A percentile compares a stretch with the other conserved stretches of the same genome.
Conservation (phyloP, 1,140 invertebrate species). For the Papilio glaucus region DNA sequence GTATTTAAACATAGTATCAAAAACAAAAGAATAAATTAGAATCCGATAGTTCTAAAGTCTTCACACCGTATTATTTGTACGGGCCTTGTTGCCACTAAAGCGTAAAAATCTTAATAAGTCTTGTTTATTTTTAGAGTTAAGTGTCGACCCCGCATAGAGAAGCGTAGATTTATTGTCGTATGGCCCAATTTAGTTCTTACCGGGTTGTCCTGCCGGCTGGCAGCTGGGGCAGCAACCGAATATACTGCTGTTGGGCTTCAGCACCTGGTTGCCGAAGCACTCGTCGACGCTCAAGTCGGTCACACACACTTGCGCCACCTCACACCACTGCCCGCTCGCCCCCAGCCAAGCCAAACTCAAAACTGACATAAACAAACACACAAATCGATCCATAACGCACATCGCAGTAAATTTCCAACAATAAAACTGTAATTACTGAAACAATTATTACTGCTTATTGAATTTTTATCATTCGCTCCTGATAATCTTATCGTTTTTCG, state of each 20-base stretch:
- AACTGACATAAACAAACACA: conserved; percentile 19
- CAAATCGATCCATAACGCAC: background rate
- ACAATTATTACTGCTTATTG: conserved; percentile 31
- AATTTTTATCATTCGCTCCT: conserved; percentile 28
- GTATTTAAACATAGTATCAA: background rate
- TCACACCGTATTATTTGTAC: conserved; percentile 3
- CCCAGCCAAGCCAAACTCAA: background rate
- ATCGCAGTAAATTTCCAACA: conserved; percentile 24
- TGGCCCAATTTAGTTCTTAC: conserved; percentile 42
- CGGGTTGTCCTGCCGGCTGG: conserved; percentile 33
- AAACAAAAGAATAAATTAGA: background rate
- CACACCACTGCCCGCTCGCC: conserved; percentile 47
- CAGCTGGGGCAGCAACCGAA: conserved; percentile 77
- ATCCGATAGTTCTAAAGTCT: background rate
- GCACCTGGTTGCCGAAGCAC: conserved; percentile 56
- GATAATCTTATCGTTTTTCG: conserved; percentile 33
- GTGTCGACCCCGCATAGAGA: conserved; percentile 35
- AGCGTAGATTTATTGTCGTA: conserved; percentile 19
- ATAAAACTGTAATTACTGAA: conserved; percentile 15
- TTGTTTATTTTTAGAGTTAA: conserved; percentile 34
- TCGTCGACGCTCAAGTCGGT: conserved; percentile 63
- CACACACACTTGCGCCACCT: conserved; percentile 65
- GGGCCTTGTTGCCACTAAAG: conserved; percentile 14
- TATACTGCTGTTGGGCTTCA: conserved; percentile 55
- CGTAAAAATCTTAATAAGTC: conserved; percentile 37